Evolutionary conservation across 2,888 invertebrate species (phyloP), one percentile per base, ranked within the genome.

Genomic region (Dynastes maya): DNA sequence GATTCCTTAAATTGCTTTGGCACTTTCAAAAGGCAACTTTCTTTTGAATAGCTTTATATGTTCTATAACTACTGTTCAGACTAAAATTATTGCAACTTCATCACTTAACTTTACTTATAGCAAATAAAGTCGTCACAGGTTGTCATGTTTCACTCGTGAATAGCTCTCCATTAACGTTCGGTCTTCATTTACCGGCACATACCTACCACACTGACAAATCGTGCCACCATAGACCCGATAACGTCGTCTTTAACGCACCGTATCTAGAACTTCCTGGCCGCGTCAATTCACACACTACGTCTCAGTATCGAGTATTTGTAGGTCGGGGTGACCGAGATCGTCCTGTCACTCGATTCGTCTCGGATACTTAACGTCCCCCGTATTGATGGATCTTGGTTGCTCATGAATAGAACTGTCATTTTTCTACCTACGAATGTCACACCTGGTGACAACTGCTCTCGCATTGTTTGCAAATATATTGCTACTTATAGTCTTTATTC

Each of bases 401-500:
- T 80, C 79, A 82, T 83, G 84, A 85, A 84, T 84, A 80, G 82
- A 84, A 83, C 84, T 85, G 85, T 85, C 85, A 84, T 82, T 84
- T 74, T 74, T 74, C 81, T 83, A 83, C 83, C 84, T 83, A 83
- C 82, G 82, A 79, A 83, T 81, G 82, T 84, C 85, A 85, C 86
- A 87, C 85, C 87, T 86, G 86, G 86, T 83, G 81, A 83, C 84
- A 82, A 82, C 82, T 82, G 81, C 80, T 81, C 79, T 79, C 74
- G 65, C 81, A 86, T 86, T 86, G 85, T 86, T 86, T 86, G 85
- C 84, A 85, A 86, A 86, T 85, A 85, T 84, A 84, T 82, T 81
- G 81, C 82, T 82, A 82, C 81, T 82, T 82, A 81, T 81, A 79
- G 78, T 79, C 77, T 68, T 77, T 78, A 61, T 78, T 80, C 78